A percentile compares a stretch with the other conserved stretches of the same genome.
These are phyloP conservation scores for Spheniscus humboldti DNA, from an alignment of 2,797 vertebrate species.

Conservation along the genomic window DNA sequence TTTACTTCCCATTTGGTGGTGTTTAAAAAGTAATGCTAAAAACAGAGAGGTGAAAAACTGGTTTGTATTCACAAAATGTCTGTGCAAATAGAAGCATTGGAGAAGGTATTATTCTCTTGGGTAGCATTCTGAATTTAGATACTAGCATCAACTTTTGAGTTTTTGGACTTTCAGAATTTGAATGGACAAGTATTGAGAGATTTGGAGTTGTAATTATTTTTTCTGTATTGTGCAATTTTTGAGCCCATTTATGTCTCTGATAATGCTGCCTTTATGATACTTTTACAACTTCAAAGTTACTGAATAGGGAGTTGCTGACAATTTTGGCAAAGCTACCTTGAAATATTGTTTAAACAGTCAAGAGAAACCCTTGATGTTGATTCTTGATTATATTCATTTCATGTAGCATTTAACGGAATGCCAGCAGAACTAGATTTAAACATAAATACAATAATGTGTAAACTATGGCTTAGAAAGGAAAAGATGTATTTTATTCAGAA, in stretches of 20 bases:
- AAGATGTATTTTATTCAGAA: neutral
- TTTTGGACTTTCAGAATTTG: neutral
- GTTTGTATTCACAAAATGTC: neutral
- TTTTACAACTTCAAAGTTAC: neutral
- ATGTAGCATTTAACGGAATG: neutral
- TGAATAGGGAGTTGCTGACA: neutral
- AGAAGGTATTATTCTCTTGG: neutral
- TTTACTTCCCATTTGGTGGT: neutral
- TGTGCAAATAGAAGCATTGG: neutral
- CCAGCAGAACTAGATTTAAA: neutral
- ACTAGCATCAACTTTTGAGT: neutral
- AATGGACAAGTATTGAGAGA: neutral
- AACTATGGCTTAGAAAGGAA: neutral
- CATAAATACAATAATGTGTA: neutral
- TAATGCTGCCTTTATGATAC: neutral
- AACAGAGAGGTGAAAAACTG: neutral
- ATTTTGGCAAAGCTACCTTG: neutral
- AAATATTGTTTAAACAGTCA: neutral
- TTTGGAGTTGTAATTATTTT: neutral
- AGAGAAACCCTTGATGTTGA: neutral
- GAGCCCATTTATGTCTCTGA: neutral
- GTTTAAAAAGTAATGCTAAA: conserved; percentile 19
- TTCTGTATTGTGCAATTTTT: neutral
- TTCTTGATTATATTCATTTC: neutral
- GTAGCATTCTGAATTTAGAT: neutral